Conservation (phyloP, 2,113 vertebrate genomes). For the Fulica atra region DNA sequence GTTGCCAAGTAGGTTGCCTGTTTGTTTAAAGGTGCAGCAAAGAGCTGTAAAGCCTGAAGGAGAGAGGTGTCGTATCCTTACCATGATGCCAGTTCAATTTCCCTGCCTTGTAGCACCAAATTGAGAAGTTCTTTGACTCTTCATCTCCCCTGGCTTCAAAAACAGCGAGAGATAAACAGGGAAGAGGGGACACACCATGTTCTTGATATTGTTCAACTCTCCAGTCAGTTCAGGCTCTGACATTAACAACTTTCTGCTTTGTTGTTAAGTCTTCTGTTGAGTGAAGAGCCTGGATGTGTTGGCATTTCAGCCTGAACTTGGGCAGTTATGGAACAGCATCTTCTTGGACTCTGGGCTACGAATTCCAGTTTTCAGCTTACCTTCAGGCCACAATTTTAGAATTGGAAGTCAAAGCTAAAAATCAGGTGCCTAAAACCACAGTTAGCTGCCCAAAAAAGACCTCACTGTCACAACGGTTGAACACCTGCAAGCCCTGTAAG, state of each 20-base stretch:
- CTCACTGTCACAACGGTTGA: not conserved
- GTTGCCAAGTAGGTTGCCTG: not conserved
- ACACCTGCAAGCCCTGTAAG: not conserved
- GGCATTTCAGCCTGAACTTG: not conserved
- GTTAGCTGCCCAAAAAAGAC: not conserved
- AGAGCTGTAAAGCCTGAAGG: not conserved
- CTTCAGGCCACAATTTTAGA: not conserved
- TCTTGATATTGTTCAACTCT: conserved; percentile 30
- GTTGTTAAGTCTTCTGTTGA: not conserved
- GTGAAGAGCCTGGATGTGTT: not conserved
- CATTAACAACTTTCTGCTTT: conserved; percentile 57
- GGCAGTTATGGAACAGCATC: not conserved
- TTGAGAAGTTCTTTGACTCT: not conserved
- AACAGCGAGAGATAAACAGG: conserved; percentile 54
- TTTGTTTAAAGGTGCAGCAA: not conserved
- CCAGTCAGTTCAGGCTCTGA: not conserved
- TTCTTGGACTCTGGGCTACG: not conserved
- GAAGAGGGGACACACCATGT: conserved; percentile 42
- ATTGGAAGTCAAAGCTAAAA: not conserved
- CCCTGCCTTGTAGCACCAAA: not conserved
- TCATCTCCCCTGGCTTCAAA: not conserved
- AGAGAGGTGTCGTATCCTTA: not conserved
- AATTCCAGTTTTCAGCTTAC: not conserved
- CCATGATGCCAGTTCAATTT: not conserved
- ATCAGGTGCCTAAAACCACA: not conserved